phyloP scores from a whole-genome alignment of 2,888 invertebrate species.

The Linyphia triangularis region DNA sequence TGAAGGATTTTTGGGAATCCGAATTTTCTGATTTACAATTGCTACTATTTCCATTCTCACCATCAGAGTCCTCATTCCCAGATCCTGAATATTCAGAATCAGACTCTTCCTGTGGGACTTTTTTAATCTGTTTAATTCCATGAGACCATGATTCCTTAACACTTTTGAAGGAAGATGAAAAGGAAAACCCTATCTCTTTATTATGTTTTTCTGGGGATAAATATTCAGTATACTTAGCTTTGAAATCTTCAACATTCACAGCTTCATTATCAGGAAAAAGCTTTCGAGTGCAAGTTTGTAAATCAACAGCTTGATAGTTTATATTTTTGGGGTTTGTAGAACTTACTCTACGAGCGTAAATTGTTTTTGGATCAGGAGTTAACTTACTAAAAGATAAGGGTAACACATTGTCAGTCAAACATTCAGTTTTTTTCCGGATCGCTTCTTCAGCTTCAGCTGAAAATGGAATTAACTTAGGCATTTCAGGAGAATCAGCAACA shows the following conservation, averaged over 20 bases:
- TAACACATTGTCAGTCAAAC: background rate
- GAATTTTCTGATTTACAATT: background rate
- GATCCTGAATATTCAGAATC: background rate
- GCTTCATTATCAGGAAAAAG: background rate
- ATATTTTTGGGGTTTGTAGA: background rate
- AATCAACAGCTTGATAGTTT: background rate
- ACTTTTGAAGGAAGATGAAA: background rate
- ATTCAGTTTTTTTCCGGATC: background rate
- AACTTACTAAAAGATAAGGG: too few species aligned
- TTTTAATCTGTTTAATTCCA: background rate
- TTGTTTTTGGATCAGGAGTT: too few species aligned
- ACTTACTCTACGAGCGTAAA: too few species aligned
- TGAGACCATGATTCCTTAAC: background rate
- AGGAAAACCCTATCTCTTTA: background rate
- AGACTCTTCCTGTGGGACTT: background rate
- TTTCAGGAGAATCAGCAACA: conserved; percentile 68
- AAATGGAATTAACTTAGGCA: conserved; percentile 72
- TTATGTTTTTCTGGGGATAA: background rate
- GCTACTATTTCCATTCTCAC: background rate
- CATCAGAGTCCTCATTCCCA: background rate
- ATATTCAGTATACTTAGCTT: background rate
- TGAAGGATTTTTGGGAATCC: background rate
- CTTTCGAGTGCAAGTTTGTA: background rate
- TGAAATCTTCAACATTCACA: background rate
- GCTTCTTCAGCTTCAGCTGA: conserved; percentile 70